Base-by-base conservation (phyloP, 1,140 invertebrate genomes). In the Micrasema longulum region DNA sequence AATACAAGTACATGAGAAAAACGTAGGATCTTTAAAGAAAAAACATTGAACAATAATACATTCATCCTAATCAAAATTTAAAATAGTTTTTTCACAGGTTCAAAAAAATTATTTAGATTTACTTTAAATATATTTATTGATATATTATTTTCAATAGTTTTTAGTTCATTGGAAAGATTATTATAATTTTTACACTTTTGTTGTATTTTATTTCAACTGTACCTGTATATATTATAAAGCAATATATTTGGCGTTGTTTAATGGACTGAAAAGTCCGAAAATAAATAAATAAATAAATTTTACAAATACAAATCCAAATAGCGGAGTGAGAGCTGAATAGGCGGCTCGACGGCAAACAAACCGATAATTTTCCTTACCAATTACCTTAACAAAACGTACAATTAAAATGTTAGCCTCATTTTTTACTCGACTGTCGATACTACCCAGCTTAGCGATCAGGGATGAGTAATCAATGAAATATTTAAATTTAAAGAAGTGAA, bases 391-490 rank as follows among this genome's bases (percentile, higher is more conserved):
- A 43, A 72, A 75, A 69, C 74, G 60, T 20, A 41, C 50, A 75
- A 75, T 75, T 75, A 75, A 75, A 75, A 75, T 52, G 70, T 72
- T 75, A 75, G 66, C 74, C 74, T 69, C 57, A 71, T 75, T 69
- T n/a, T 64, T 73, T 64, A 18, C 36, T 31, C 35, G 62, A 71
- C 57, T 72, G 66, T 69, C 66, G 73, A 75, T 74, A 18, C 41
- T 68, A 62, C 57, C 36, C 55, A 48, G 45, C 57, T 26, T 18
- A 36, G 1, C 23, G n/a, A 26, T 18, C 38, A 69, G 53, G 67
- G 53, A 1, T 69, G 67, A 11, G 52, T 14, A 62, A 47, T 18
- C 31, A n/a, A n/a, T n/a, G n/a, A n/a, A n/a, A n/a, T n/a, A 1
- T 26, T 16, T 16, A 47, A 47, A n/a, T 16, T n/a, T 47, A 47